A percentile compares a stretch with the other conserved stretches of the same genome.
Conservation (phyloP, 2,797 vertebrate genomes). For the Chanos chanos region DNA sequence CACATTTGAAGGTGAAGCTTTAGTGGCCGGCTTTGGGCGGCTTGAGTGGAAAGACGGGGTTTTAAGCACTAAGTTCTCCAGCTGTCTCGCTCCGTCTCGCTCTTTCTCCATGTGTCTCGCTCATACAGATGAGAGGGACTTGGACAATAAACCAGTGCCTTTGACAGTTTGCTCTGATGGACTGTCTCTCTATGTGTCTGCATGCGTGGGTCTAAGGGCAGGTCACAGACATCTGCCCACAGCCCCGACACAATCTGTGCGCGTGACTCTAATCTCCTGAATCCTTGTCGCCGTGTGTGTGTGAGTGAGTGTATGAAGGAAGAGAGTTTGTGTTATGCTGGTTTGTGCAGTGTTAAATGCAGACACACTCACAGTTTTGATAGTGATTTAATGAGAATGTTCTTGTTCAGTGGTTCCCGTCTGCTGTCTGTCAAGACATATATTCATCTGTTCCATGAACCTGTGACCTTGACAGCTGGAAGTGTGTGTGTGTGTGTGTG, state of each 20-base stretch:
- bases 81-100: background rate
- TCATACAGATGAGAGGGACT: too few species aligned
- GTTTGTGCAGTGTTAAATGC: conserved; percentile 47
- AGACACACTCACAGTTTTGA: too few species aligned
- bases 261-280: conserved; percentile 34
- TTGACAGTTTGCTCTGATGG: background rate
- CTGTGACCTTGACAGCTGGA: conserved; percentile 27
- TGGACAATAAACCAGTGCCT: too few species aligned
- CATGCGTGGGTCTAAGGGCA: conserved; percentile 21
- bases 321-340: conserved; percentile 38
- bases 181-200: conserved; percentile 21
- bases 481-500: background rate
- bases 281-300: conserved; percentile 12
- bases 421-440: too few species aligned
- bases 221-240: conserved; percentile 40
- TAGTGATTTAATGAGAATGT: too few species aligned
- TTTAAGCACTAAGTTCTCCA: too few species aligned
- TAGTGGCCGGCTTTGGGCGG: background rate
- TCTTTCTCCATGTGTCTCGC: too few species aligned
- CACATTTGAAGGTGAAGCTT: background rate
- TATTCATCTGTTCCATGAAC: too few species aligned
- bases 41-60: background rate
- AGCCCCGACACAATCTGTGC: conserved; percentile 45
- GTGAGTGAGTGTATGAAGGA: conserved; percentile 10
- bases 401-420: too few species aligned